Evolutionary conservation across 2,113 vertebrate genomes (phyloP), one percentile per base, ranked within the genome.

Genomic region (Siniperca chuatsi): DNA sequence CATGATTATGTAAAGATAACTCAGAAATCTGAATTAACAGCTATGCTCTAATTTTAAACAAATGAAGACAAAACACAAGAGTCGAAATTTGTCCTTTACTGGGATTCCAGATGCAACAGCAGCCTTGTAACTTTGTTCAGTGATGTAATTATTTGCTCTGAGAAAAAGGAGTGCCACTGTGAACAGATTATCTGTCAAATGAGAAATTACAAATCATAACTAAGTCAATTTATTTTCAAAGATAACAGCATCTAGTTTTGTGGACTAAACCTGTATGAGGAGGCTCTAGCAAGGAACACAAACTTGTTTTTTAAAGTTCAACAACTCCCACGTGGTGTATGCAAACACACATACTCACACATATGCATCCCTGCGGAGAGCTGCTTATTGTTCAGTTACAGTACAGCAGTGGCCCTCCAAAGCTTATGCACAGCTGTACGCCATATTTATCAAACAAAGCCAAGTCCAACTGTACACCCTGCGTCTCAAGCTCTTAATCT

Each of bases 401-500:
- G 87, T 82, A 71, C 75, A 65, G 64, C 81, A 35, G 58, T n/a
- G 68, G 76, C 83, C 48, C 78, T 75, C 62, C 64, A 82, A 90
- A 91, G 88, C 86, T 72, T 75, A 58, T 33, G 60, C 87, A 90
- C 93, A 94, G 93, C 90, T 94, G 93, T 90, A 87, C 78, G 21
- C 91, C 93, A 93, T 92, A 92, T 91, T 93, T 71, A 92, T 74
- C 46, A 89, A 82, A 89, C 89, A 89, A 87, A 91, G 85, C 79
- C 85, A 87, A 89, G 92, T 90, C 86, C 84, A 82, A 89, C 87
- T 84, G 83, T 87, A 89, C 88, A 82, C 81, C 62, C 82, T 55
- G 69, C 37, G 11, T 91, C 86, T 90, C 93, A 86, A 87, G 85
- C 86, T 91, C 86, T 92, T 93, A 93, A 94, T 94, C 93, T 93